Percentiles rank a stretch among this genome's conserved stretches.
Conservation (phyloP, 2,797 vertebrate genomes). For the Pangasius larnaudii region DNA sequence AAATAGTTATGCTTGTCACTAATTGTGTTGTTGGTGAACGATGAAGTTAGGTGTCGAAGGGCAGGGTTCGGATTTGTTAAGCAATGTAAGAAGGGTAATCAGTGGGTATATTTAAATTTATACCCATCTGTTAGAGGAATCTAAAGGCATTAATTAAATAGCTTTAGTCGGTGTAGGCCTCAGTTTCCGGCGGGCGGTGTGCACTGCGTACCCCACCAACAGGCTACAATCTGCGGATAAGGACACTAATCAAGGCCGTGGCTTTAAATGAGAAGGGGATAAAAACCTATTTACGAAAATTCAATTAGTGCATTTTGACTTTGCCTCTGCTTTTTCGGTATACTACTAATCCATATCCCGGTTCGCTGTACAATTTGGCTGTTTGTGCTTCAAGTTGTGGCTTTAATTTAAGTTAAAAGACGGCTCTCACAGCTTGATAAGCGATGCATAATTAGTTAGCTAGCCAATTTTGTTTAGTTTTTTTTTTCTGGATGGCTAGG, state of each 20-base stretch:
- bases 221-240: constrained; percentile 72
- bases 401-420: constrained; percentile 58
- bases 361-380: background rate
- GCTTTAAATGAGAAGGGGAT: constrained; percentile 59
- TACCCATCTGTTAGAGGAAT: constrained; percentile 79
- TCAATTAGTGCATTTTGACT: constrained; percentile 55
- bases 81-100: constrained; percentile 65
- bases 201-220: constrained; percentile 71
- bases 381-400: background rate
- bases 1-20: constrained; percentile 16
- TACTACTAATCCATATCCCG: constrained; percentile 39
- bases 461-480: constrained; percentile 78
- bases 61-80: constrained; percentile 62
- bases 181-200: constrained; percentile 75
- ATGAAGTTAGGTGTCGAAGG: constrained; percentile 49
- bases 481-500: constrained; percentile 63
- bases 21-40: constrained; percentile 26
- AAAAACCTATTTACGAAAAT: constrained; percentile 52
- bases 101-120: constrained; percentile 66
- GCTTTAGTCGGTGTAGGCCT: constrained; percentile 79
- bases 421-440: constrained; percentile 54
- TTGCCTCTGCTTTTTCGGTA: constrained; percentile 32
- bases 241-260: constrained; percentile 77
- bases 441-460: constrained; percentile 75
- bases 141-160: constrained; percentile 83